Evolutionary conservation across 1,140 invertebrate genomes (phyloP), one percentile per base, ranked within the genome.

Genomic region (Stenopsyche tienmushanensis): DNA sequence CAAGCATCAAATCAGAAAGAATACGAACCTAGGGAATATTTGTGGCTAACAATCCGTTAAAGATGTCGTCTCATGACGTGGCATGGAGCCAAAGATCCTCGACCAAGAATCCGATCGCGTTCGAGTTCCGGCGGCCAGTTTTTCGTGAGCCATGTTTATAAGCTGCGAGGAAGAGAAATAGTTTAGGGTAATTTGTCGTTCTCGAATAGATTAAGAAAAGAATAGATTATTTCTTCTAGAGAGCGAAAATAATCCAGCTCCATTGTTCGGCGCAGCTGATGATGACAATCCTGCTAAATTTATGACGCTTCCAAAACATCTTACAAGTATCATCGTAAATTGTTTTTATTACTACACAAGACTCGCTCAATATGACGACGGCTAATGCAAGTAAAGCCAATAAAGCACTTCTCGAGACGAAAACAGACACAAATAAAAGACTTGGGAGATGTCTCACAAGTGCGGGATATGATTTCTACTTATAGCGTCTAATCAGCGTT

Each of bases 171-270:
- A 34, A 47, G 34, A 47, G 29, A 60, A 60, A 60, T 57, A 41
- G 21, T 25, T 39, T 17, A 20, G 9, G 57, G 57, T 24, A 60
- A 60, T 60, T 60, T 60, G 57, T 60, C 44, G 57, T 39, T 60
- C 39, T 20, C 57, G 57, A 47, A 60, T 49, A 60, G 57, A 60
- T 60, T 60, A 44, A 34, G n/a, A 21, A 34, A 18, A 57, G 54
- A 57, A 57, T 57, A 57, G 54, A 29, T 5, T 13, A 13, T 7
- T n/a, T n/a, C n/a, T n/a, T n/a, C n/a, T n/a, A 5, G 29, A 34
- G 29, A 25, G 25, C 54, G 13, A 20, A 57, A 57, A 57, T 57
- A 57, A 29, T 41, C 34, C 26, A 7, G 29, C 29, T 34, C 29
- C 13, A 34, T 34, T 34, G 29, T 34, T 34, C 13, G 5, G 29